A percentile compares a stretch with the other conserved stretches of the same genome.
phyloP scores from a whole-genome alignment of 1,140 invertebrate species.

The Adelges cooleyi region DNA sequence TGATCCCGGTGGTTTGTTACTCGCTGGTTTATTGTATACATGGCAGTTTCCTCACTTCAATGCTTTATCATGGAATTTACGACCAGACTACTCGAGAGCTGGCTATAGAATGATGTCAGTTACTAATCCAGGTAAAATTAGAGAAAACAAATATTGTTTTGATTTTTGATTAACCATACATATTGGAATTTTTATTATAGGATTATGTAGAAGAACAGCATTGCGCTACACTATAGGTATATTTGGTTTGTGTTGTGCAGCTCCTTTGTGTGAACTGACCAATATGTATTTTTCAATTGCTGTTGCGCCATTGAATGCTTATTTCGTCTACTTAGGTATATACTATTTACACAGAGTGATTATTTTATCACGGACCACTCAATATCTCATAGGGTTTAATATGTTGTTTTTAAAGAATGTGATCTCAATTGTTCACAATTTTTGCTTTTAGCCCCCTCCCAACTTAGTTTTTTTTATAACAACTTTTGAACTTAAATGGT shows the following conservation, averaged over 20 bases:
- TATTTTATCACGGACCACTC: too few relatives aligned
- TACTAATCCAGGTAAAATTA: conserved; percentile 30
- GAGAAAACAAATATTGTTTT: too few relatives aligned
- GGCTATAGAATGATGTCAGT: conserved; percentile 43
- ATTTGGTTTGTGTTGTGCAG: conserved; percentile 57
- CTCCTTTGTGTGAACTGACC: conserved; percentile 72
- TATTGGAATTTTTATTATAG: conserved; percentile 41
- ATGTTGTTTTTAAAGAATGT: too few relatives aligned
- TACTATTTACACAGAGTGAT: too few relatives aligned
- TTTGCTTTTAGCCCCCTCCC: too few relatives aligned
- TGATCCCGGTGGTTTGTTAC: conserved; percentile 67
- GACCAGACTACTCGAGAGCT: conserved; percentile 89
- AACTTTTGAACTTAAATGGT: too few relatives aligned
- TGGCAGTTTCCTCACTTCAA: conserved; percentile 99
- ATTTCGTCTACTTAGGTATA: conserved; percentile 83
- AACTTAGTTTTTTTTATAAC: too few relatives aligned
- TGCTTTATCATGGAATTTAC: conserved; percentile 91
- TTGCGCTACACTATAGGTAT: conserved; percentile 72
- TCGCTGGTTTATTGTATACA: conserved; percentile 81
- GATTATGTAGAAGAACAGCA: conserved; percentile 72
- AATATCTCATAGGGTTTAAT: too few relatives aligned
- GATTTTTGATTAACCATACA: too few relatives aligned
- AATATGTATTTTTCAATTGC: conserved; percentile 82
- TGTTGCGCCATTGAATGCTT: conserved; percentile 82
- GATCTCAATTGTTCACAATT: too few relatives aligned